Evolutionary conservation across 1,140 invertebrate genomes (phyloP).

Genomic region (Matsumurasca onukii): DNA sequence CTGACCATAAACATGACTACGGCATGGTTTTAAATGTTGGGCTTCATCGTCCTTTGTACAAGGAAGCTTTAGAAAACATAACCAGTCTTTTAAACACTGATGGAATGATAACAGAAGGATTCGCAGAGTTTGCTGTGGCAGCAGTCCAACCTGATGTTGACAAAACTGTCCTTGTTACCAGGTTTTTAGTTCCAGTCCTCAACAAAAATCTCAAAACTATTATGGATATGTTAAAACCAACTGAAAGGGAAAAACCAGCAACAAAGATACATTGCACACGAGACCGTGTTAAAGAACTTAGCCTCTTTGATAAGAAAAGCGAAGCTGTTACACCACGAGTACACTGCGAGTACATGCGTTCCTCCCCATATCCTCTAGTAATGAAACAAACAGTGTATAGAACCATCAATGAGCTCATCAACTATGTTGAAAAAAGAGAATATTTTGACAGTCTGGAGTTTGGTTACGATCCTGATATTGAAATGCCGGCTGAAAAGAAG

Average conservation of each 20-base stretch:
- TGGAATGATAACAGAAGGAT: not conserved
- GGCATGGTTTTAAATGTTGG: conserved; percentile 8
- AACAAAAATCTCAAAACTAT: not conserved
- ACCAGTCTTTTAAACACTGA: not conserved
- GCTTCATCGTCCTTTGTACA: not conserved
- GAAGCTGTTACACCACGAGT: no score
- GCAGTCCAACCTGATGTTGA: not conserved
- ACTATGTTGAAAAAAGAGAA: conserved; percentile 3
- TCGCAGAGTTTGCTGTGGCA: not conserved
- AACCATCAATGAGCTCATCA: not conserved
- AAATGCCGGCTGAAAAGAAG: not conserved
- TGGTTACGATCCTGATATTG: conserved; percentile 11
- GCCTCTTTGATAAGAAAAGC: no score
- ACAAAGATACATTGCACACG: no score
- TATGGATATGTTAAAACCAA: not conserved
- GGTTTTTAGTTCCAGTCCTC: not conserved
- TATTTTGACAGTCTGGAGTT: not conserved
- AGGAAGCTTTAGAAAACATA: not conserved
- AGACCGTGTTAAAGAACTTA: no score
- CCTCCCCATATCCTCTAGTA: no score
- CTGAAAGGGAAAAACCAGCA: no score
- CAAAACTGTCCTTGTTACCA: not conserved
- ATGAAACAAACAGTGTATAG: not conserved
- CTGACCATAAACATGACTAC: no score
- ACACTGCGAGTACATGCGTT: no score